Evolutionary conservation across 1,140 invertebrate species (phyloP).

Genomic region (Lysiphlebus fabarum): DNA sequence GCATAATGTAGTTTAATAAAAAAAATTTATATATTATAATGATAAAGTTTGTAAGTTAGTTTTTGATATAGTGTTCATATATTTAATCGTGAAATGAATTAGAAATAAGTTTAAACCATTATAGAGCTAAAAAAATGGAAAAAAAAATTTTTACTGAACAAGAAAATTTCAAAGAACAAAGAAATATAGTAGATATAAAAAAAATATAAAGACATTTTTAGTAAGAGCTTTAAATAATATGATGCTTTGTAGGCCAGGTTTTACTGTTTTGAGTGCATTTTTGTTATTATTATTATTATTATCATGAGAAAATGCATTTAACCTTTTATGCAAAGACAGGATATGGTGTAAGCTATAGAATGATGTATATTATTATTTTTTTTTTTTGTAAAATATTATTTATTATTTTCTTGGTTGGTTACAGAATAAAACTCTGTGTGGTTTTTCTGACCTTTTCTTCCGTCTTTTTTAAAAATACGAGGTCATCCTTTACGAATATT

Average conservation of each 20-base stretch:
- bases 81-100: conserved; percentile 38
- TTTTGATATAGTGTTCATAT: conserved; percentile 19
- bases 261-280: conserved; percentile 14
- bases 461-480: conserved; percentile 42
- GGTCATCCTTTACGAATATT: conserved; percentile 39
- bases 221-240: conserved; percentile 44
- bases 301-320: no score
- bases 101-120: conserved; percentile 34
- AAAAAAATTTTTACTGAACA: conserved; percentile 35
- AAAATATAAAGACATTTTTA: conserved; percentile 17
- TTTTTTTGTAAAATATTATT: no score
- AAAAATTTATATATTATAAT: no score
- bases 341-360: no score
- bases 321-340: no score
- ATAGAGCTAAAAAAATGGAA: conserved; percentile 21
- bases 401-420: not conserved
- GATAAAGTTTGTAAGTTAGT: no score
- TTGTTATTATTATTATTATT: conserved; percentile 4
- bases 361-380: no score
- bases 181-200: no score
- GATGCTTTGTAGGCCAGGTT: conserved; percentile 34
- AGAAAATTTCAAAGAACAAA: conserved; percentile 32
- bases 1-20: no score
- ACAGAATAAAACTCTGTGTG: not conserved
- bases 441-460: conserved; percentile 27